Evolutionary conservation across 2,797 vertebrate genomes (phyloP).

Genomic region (Sebastes vulpes): DNA sequence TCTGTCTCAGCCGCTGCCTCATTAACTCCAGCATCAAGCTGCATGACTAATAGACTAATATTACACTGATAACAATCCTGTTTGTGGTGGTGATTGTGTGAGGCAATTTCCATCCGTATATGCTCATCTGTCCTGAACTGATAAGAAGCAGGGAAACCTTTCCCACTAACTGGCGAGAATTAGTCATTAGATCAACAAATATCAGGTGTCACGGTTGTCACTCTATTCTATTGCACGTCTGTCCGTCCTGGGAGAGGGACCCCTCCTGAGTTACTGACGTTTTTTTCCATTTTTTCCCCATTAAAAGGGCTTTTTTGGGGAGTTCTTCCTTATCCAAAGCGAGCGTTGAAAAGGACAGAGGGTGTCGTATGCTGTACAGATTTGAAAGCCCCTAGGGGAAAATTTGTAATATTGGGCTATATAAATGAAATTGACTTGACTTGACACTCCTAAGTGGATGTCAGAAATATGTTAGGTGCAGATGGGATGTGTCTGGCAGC

Average conservation of each 20-base stretch:
- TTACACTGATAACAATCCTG: constrained; percentile 77
- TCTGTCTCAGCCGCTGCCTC: constrained; percentile 36
- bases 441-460: constrained; percentile 13
- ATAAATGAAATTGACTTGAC: not conserved
- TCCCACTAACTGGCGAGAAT: constrained; percentile 60
- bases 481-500: constrained; percentile 19
- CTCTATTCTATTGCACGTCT: not conserved
- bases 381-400: not conserved
- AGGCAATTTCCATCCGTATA: constrained; percentile 78
- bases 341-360: too few species aligned
- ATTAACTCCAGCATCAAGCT: constrained; percentile 64
- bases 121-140: constrained; percentile 59
- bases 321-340: not conserved
- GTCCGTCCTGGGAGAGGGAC: not conserved
- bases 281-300: not conserved
- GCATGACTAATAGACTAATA: constrained; percentile 75
- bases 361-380: not conserved
- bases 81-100: constrained; percentile 71
- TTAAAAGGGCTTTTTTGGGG: not conserved
- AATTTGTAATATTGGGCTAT: not conserved
- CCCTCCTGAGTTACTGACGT: not conserved
- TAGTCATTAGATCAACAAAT: constrained; percentile 71
- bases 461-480: constrained; percentile 32
- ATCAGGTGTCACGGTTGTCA: constrained; percentile 46
- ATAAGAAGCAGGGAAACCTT: constrained; percentile 65